These are phyloP conservation scores for Gila robusta DNA, from an alignment of 2,797 vertebrate species.

Conservation along the genomic window DNA sequence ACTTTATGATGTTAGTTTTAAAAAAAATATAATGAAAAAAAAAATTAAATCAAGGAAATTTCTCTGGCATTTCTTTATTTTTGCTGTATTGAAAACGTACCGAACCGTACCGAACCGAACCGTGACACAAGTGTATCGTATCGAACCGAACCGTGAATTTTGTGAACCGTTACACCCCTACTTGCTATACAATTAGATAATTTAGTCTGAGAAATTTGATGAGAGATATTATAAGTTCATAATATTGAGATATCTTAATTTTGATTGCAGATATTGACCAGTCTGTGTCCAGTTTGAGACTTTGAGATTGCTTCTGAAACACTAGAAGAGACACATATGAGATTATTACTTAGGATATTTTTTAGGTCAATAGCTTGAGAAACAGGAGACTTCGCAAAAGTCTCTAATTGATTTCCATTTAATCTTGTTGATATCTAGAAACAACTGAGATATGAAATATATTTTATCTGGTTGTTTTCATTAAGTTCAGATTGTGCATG, in stretches of 20 bases:
- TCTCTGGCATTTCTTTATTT: too few relatives aligned
- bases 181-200: too few relatives aligned
- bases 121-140: too few relatives aligned
- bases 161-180: too few relatives aligned
- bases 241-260: neutral
- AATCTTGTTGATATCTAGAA: neutral
- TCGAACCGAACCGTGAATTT: too few relatives aligned
- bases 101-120: too few relatives aligned
- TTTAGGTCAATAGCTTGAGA: neutral
- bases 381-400: neutral
- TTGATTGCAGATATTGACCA: neutral
- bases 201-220: neutral
- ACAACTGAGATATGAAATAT: too few relatives aligned
- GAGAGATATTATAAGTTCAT: neutral
- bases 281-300: neutral
- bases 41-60: too few relatives aligned
- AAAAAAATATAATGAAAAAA: too few relatives aligned
- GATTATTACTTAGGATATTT: neutral
- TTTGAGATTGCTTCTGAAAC: neutral
- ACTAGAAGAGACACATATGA: neutral
- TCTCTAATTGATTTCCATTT: neutral
- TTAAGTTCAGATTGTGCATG: neutral
- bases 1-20: too few relatives aligned
- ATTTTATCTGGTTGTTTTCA: neutral
- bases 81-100: too few relatives aligned